Evolutionary conservation across 64 coral and sea anemone genomes (phyloP).

Genomic region (Stylophora pistillata): DNA sequence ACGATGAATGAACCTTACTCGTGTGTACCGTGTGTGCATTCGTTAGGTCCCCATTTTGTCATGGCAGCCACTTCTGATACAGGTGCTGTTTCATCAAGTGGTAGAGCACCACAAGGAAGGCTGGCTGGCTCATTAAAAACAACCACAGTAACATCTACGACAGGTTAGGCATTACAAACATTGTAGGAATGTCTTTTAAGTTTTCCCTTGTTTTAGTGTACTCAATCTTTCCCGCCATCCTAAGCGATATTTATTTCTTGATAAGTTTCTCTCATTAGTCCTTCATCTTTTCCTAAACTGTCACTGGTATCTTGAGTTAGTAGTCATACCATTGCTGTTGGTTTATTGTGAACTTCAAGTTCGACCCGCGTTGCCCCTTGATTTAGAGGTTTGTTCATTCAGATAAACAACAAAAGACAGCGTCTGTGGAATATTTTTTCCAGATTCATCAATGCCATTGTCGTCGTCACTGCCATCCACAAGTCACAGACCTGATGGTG

Average conservation of each 20-base stretch:
- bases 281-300: too few relatives aligned
- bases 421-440: background rate
- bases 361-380: background rate
- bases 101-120: background rate
- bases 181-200: background rate
- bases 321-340: too few relatives aligned
- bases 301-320: too few relatives aligned
- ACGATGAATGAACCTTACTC: background rate
- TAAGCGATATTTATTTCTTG: too few relatives aligned
- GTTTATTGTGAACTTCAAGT: background rate
- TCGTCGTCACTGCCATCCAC: slow-evolving; percentile 1
- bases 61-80: background rate
- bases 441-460: slow-evolving; percentile 1
- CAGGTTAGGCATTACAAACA: background rate
- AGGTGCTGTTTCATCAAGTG: background rate
- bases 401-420: background rate
- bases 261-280: too few relatives aligned
- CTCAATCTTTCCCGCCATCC: too few relatives aligned
- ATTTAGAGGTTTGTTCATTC: background rate
- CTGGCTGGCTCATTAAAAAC: background rate
- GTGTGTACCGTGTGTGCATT: background rate
- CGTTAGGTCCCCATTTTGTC: slow-evolving; percentile 4
- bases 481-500: slow-evolving; percentile 3
- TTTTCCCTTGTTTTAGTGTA: background rate
- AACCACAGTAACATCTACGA: background rate